phyloP scores from a whole-genome alignment of 2,113 vertebrate genomes.

The Damaliscus lunatus region DNA sequence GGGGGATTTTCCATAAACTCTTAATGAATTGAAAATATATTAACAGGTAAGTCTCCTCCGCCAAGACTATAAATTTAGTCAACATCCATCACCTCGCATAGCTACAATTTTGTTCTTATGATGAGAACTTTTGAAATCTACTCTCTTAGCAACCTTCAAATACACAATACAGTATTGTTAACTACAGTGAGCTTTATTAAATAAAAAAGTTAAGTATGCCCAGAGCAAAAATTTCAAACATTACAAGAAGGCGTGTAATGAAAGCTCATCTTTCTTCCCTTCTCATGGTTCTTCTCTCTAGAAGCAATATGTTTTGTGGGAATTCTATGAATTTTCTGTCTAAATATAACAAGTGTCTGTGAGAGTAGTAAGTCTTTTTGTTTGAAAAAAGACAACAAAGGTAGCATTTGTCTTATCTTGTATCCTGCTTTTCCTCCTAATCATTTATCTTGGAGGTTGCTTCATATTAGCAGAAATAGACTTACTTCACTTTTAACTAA shows the following conservation, averaged over 20 bases:
- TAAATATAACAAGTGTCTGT: background rate
- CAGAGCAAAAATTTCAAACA: background rate
- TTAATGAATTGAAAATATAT: constrained; percentile 84
- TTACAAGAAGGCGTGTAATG: background rate
- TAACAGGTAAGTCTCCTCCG: constrained; percentile 79
- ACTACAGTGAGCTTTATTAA: background rate
- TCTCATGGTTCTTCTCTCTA: background rate
- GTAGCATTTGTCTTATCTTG: background rate
- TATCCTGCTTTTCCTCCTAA: background rate
- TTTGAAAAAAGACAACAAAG: background rate
- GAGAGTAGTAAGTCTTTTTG: background rate
- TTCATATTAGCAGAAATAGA: background rate
- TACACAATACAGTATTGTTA: background rate
- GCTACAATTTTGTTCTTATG: background rate
- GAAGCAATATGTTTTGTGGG: background rate
- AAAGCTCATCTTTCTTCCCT: background rate
- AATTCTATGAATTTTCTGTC: background rate
- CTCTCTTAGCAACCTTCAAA: background rate
- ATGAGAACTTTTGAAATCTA: background rate
- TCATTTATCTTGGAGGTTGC: background rate
- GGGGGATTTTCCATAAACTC: constrained; percentile 80
- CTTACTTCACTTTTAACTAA: background rate
- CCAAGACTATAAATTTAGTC: constrained; percentile 53
- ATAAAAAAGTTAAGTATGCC: background rate
- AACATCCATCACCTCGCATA: background rate